Base-by-base conservation (phyloP, 2,888 invertebrate species). In the Lithophane socia region DNA sequence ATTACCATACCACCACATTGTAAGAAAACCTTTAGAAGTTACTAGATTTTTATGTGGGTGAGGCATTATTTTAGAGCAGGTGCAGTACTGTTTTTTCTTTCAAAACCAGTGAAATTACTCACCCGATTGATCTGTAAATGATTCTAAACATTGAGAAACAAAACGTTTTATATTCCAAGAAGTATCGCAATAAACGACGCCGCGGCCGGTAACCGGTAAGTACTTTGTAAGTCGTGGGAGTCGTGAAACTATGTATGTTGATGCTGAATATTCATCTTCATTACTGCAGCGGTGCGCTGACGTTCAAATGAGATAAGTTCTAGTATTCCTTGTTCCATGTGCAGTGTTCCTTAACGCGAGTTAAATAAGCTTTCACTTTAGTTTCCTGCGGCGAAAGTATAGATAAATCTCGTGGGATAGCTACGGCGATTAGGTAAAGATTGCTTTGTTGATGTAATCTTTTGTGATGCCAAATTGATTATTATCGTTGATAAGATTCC, bases 331-430 rank as follows among this genome's bases (percentile, higher is more conserved):
- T 61, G 29, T 44, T 44, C 60, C 75, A 58, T 77, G 71, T 71
- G 84, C 79, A 79, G 83, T 83, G 77, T 79, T 85, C 80, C 87
- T 66, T 79, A 86, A 81, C 83, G 74, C 73, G 69, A 84, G 77
- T 84, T 84, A 87, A 88, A 87, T 75, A 87, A 81, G 87, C 90
- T 91, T 91, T 91, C 91, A 90, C 91, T 89, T 87, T 78, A 75
- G 82, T 86, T 84, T 85, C 81, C 82, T 75, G 67, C 58, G 87
- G 90, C 87, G 91, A 91, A 90, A 91, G 91, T 79, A 61, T 61
- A 75, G 70, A 84, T 77, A 67, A 73, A 71, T 67, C 77, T 86
- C 73, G 77, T 84, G 80, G 71, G 86, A 86, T 83, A 75, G 37
- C 84, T 47, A 58, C 18, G 60, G 52, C 66, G 73, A 75, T 79